Evolutionary conservation across 2,113 vertebrate genomes (phyloP), one percentile per base, ranked within the genome.

Genomic region (Todiramphus chloris): DNA sequence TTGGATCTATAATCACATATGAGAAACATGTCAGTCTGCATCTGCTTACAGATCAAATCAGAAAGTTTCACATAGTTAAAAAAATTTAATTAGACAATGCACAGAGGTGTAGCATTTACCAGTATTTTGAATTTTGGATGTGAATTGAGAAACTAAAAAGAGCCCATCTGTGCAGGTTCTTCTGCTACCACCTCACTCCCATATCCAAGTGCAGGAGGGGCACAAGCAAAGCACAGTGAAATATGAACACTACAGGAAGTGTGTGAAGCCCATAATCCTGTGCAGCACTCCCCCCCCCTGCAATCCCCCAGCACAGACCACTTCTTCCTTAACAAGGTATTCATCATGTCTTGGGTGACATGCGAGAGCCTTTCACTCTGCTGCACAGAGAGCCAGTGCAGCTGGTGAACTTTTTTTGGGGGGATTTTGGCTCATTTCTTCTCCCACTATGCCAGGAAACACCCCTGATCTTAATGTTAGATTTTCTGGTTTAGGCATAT

Each of bases 191-290:
- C 30, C 30, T 59, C 62, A 15, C 17, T 59, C 25, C 50, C 64
- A 21, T 25, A 53, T 16, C 31, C 35, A n/a, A 9, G n/a, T 3
- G 35, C 9, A 27, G 39, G 39, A 72, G 62, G 53, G 64, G 24
- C 31, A 23, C 10, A 41, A 25, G 58, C 35, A 70, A 70, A 51
- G 30, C 58, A 12, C 11, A 16, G 31, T 14, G 31, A 67, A 28
- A 73, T 3, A 27, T 5, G n/a, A 37, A 48, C 27, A 4, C 19
- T 3, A 10, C 16, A 12, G 23, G n/a, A 17, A 30, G 31, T 0
- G 13, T 14, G 13, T 7, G 44, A 56, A 35, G 20, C 46, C 58
- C 3, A 1, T 13, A 27, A 13, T 13, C 27, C 59, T 5, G 28
- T 4, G 39, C n/a, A 53, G 18, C 37, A 5, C 9, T 48, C 9